Evolutionary conservation across 2,888 invertebrate genomes (phyloP), one percentile per base, ranked within the genome.

Genomic region (Candidula unifasciata): DNA sequence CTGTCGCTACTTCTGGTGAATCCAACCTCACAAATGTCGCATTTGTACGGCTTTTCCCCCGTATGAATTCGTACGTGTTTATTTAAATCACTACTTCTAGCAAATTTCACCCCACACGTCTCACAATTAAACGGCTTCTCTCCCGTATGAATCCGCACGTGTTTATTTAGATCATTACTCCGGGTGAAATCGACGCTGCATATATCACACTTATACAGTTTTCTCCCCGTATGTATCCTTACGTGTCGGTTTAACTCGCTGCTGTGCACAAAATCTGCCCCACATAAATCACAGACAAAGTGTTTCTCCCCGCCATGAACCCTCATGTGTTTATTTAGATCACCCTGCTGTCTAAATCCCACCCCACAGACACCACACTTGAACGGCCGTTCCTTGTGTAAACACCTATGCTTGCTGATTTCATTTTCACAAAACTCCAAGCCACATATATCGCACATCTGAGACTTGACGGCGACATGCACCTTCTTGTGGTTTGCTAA

Each of bases 231-330:
- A 21, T 79, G 79, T 44, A 44, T 30, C n/a, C 66, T 64, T 8
- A 79, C 10, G n/a, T 79, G 79, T 64, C 44, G 35, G 8, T 79
- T 54, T n/a, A 79, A 24, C 21, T 87, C 79, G 68, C 83, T 79
- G 10, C 71, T 78, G 80, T 83, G 77, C 6, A 60, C 37, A 44
- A 83, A 87, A 13, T 64, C 69, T 8, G 78, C 35, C 6, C 52
- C 60, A 68, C 87, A 87, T 24, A 80, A 78, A 13, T 76, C 54
- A 57, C 86, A 87, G 18, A 37, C 57, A 64, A 84, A 87, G 6
- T 82, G 73, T 52, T 80, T 86, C 64, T 82, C 74, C 18, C 79
- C 80, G 24, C 74, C 77, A 78, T 87, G 87, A 5, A 37, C 37
- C 16, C 57, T 35, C 10, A 35, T 35, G 44, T 79, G 79, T 24